A percentile compares a stretch with the other conserved stretches of the same genome.
These are phyloP conservation scores for Anagrus nilaparvatae DNA, from an alignment of 1,140 invertebrate species.

Conservation along the genomic window DNA sequence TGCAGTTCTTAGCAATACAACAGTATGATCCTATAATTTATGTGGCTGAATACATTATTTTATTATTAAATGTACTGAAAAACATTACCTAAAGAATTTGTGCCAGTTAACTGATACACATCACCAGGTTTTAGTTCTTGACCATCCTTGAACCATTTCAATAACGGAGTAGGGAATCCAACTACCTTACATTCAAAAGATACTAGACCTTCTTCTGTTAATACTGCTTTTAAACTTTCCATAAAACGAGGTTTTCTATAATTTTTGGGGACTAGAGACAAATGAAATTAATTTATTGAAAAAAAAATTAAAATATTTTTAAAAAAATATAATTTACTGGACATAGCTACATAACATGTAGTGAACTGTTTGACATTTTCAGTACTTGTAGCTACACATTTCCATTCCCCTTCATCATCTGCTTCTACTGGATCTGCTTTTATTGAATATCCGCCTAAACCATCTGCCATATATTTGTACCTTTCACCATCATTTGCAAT, in stretches of 20 bases:
- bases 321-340: constrained; percentile 42
- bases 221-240: constrained; percentile 74
- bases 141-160: constrained; percentile 86
- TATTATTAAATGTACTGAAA: no score
- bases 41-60: no score
- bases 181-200: constrained; percentile 90
- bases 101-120: constrained; percentile 82
- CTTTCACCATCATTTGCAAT: constrained; percentile 53
- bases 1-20: constrained; percentile 82
- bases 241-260: constrained; percentile 81
- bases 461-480: constrained; percentile 67
- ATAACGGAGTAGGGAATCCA: constrained; percentile 73
- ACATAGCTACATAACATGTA: constrained; percentile 59
- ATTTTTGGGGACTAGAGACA: constrained; percentile 69
- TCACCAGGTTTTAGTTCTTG: constrained; percentile 84
- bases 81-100: constrained; percentile 65
- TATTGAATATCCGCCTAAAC: constrained; percentile 65
- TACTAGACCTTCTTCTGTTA: constrained; percentile 83
- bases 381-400: constrained; percentile 65
- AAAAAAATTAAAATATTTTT: constrained; percentile 6
- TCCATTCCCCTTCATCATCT: constrained; percentile 79
- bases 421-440: constrained; percentile 64
- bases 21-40: constrained; percentile 73
- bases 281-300: constrained; percentile 6
- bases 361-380: constrained; percentile 64